Percentiles rank a stretch among this genome's conserved stretches.
Evolutionary conservation across 2,113 vertebrate species (phyloP).

Genomic region (Thomomys bottae): DNA sequence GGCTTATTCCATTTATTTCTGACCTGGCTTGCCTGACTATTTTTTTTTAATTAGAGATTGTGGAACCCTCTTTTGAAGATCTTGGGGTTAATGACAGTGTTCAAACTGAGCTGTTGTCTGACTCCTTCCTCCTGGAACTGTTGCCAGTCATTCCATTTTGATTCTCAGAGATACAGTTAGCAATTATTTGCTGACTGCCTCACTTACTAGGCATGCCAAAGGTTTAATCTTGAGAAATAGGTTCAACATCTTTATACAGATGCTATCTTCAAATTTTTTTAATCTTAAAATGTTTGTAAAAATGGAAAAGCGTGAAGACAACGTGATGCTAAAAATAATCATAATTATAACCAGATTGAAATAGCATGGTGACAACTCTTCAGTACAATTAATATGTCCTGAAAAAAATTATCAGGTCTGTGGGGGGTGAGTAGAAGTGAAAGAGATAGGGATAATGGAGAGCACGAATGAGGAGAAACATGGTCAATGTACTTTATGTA

Average conservation of each 20-base stretch:
- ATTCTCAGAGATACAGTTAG: not conserved
- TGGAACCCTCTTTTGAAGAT: not conserved
- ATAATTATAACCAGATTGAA: not conserved
- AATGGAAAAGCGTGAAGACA: not conserved
- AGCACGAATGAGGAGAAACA: too few relatives aligned
- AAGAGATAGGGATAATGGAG: too few relatives aligned
- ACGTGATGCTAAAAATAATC: not conserved
- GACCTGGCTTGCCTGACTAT: not conserved
- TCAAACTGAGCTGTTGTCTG: not conserved
- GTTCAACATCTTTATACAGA: not conserved
- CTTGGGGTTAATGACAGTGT: not conserved
- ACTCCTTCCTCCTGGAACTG: too few relatives aligned
- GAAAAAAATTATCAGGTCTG: too few relatives aligned
- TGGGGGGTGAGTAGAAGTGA: too few relatives aligned
- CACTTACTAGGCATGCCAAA: not conserved
- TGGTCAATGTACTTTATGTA: too few relatives aligned
- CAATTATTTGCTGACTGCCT: not conserved
- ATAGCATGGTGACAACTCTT: too few relatives aligned
- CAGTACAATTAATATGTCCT: too few relatives aligned
- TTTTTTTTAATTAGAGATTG: not conserved
- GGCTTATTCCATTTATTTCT: not conserved
- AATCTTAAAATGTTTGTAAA: not conserved
- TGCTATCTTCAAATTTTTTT: not conserved
- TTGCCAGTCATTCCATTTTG: not conserved
- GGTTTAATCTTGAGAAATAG: not conserved